Conservation (phyloP, 2,888 invertebrate species). For the Cremastinae sp. region DNA sequence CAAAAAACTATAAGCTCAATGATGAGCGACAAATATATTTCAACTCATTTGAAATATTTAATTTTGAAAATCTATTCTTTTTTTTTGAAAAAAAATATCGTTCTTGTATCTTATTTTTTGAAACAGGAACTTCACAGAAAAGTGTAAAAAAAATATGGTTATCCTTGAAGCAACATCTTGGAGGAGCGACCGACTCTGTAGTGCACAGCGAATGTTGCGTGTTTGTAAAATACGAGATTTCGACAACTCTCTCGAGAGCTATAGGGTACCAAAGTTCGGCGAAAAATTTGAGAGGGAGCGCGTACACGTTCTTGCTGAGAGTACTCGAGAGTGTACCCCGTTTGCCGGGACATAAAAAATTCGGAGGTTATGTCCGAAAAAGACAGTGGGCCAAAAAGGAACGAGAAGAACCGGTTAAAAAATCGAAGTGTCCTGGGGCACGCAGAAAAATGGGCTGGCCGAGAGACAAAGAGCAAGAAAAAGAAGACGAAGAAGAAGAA, state of each 20-base stretch:
- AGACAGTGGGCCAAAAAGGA: constrained; percentile 4
- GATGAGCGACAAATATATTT: no score
- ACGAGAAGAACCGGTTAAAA: constrained; percentile 21
- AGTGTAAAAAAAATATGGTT: no score
- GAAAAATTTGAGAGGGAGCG: no score
- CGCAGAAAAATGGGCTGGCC: neutral
- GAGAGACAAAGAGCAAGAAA: constrained; percentile 16
- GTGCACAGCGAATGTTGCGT: constrained; percentile 14
- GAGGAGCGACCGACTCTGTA: neutral
- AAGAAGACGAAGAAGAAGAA: constrained; percentile 26
- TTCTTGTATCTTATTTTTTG: no score
- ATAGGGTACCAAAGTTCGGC: neutral
- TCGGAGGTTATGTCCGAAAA: constrained; percentile 4
- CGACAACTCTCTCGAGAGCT: constrained; percentile 22
- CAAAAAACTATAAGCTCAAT: no score
- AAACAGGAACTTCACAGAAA: no score
- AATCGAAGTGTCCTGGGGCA: constrained; percentile 36
- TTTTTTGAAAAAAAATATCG: no score
- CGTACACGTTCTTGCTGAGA: neutral
- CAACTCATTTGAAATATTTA: no score
- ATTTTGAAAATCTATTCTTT: no score
- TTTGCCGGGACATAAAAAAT: constrained; percentile 15
- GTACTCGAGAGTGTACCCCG: neutral
- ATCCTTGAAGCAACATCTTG: no score
- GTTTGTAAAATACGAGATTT: constrained; percentile 46